Evolutionary conservation across 2,113 vertebrate species (phyloP).

Genomic region (Phainopepla nitens): DNA sequence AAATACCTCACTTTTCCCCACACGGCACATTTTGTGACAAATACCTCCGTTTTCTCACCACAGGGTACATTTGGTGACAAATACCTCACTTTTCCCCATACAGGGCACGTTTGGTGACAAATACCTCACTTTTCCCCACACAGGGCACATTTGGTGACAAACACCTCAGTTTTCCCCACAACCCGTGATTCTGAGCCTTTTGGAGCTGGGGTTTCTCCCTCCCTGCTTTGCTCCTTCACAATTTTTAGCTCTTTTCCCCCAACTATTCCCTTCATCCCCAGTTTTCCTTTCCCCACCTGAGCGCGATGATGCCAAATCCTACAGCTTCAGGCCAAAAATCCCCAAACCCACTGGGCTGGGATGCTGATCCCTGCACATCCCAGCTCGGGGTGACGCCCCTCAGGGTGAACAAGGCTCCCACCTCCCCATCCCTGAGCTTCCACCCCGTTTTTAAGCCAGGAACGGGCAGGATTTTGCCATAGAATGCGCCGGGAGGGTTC

Average conservation of each 20-base stretch:
- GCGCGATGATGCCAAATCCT: accelerated
- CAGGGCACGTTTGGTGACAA: too few species aligned
- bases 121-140: too few species aligned
- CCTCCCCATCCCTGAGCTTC: background rate
- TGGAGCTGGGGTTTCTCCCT: accelerated
- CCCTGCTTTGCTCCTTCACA: background rate
- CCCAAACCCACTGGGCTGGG: accelerated
- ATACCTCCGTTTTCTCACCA: too few species aligned
- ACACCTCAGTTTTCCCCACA: accelerated
- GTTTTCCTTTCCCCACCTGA: background rate
- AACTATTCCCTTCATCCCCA: background rate
- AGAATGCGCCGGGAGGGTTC: background rate
- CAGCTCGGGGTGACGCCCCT: accelerated
- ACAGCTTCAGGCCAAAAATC: background rate
- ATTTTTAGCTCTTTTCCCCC: background rate
- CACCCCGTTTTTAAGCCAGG: accelerated
- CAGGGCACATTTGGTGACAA: too few species aligned
- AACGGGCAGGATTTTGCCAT: background rate
- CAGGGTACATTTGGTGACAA: accelerated
- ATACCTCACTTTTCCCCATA: accelerated
- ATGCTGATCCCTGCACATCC: background rate
- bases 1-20: too few species aligned
- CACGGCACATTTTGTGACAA: too few species aligned
- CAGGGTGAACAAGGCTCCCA: accelerated
- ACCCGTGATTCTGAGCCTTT: accelerated